Percentiles rank a stretch among this genome's conserved stretches.
These are phyloP conservation scores for Montifringilla adamsi DNA, from an alignment of 2,113 vertebrate genomes.

Conservation along the genomic window DNA sequence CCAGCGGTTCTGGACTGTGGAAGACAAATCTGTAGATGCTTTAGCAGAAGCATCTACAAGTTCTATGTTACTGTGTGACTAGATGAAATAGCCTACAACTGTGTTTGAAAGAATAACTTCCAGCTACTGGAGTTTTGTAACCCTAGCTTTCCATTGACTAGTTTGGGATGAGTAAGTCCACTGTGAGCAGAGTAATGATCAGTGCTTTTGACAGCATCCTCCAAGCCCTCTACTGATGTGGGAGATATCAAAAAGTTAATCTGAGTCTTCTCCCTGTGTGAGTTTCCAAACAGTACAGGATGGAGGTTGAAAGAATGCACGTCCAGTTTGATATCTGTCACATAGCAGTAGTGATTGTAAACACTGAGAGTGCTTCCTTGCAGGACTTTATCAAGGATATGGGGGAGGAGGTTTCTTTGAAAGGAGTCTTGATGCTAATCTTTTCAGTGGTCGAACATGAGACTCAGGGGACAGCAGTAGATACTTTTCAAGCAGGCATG, in stretches of 20 bases:
- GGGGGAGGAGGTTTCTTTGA: background rate
- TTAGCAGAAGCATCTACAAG: background rate
- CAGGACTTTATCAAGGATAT: background rate
- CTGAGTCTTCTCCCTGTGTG: background rate
- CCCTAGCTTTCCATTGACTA: background rate
- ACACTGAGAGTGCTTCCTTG: background rate
- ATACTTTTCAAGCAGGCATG: background rate
- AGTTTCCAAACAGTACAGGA: background rate
- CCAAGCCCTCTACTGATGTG: background rate
- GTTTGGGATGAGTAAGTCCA: background rate
- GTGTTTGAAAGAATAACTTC: background rate
- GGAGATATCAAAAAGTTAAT: background rate
- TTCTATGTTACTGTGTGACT: background rate
- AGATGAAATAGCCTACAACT: background rate
- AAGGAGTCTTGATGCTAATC: background rate
- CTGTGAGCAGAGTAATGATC: background rate
- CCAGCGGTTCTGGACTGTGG: background rate
- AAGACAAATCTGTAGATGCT: background rate
- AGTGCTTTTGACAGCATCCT: background rate
- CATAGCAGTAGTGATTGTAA: background rate
- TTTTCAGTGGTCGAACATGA: background rate
- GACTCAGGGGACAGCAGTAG: fast-evolving
- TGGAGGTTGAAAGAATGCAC: background rate
- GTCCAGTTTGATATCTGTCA: background rate
- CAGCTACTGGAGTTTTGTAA: background rate